Percentiles rank a stretch among this genome's conserved stretches.
Evolutionary conservation across 2,888 invertebrate species (phyloP).

Genomic region (Copidosoma aretas): DNA sequence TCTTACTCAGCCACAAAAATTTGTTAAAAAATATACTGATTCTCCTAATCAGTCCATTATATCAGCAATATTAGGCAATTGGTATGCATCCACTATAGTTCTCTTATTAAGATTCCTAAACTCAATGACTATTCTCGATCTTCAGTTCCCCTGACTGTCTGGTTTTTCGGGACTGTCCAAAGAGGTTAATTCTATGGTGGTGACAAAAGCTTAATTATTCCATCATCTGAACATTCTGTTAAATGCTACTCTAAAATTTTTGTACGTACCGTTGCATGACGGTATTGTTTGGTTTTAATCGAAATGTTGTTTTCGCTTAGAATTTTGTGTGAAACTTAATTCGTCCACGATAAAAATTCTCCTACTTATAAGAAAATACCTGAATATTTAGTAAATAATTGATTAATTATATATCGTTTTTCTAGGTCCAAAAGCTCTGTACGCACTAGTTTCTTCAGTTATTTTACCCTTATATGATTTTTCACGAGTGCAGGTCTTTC

Average conservation of each 20-base stretch:
- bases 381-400: not conserved
- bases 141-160: too few species aligned
- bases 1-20: not conserved
- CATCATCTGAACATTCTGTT: not conserved
- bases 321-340: not conserved
- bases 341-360: not conserved
- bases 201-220: not conserved
- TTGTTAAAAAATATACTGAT: not conserved
- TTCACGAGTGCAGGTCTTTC: too few species aligned
- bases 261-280: not conserved
- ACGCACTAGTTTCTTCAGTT: not conserved
- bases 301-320: not conserved
- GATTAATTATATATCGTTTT: not conserved
- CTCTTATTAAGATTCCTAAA: conserved; percentile 9
- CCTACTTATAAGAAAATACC: not conserved
- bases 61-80: too few species aligned
- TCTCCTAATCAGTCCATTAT: too few species aligned
- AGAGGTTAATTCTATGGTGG: not conserved
- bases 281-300: conserved; percentile 1
- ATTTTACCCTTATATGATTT: too few species aligned
- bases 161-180: conserved; percentile 10
- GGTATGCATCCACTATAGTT: not conserved
- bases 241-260: not conserved
- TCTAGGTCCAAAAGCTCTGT: not conserved
- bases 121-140: conserved; percentile 8